These are phyloP conservation scores for Eurystomus glaucurus DNA, from an alignment of 2,797 vertebrate genomes.

Conservation along the genomic window DNA sequence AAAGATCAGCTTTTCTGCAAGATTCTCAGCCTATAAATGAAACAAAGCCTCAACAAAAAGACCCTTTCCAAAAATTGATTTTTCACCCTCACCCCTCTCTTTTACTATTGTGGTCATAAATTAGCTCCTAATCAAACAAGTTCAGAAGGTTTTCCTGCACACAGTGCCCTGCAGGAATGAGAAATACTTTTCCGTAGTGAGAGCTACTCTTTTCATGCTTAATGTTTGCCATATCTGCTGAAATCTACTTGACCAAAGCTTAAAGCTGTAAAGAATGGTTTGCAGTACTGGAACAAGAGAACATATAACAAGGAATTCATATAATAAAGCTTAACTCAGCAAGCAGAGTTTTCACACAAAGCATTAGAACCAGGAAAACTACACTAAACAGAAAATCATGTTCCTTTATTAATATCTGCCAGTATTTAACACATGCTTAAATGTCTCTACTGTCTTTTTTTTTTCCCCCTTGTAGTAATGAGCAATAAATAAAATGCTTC, in stretches of 20 bases:
- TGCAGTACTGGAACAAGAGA: not conserved
- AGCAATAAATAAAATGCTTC: slow-evolving; percentile 34
- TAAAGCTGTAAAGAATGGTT: not conserved
- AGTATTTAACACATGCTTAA: slow-evolving; percentile 44
- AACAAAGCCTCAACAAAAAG: not conserved
- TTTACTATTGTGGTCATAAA: not conserved
- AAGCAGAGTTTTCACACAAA: not conserved
- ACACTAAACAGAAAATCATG: not conserved
- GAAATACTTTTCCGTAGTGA: not conserved
- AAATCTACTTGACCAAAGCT: not conserved
- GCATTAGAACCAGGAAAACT: not conserved
- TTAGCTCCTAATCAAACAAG: slow-evolving; percentile 4
- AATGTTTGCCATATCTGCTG: not conserved
- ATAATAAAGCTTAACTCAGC: not conserved
- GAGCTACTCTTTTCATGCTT: not conserved
- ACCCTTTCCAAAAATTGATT: not conserved
- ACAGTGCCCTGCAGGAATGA: not conserved
- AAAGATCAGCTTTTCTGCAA: not conserved
- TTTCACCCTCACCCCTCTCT: not conserved
- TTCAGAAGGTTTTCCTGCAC: not conserved
- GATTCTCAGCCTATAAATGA: not conserved
- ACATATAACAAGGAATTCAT: not conserved
- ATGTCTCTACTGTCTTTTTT: not conserved
- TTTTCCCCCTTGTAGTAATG: not conserved
- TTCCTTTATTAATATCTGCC: slow-evolving; percentile 10